Evolutionary conservation across 2,888 invertebrate genomes (phyloP).

Genomic region (Synanthedon formicaeformis): DNA sequence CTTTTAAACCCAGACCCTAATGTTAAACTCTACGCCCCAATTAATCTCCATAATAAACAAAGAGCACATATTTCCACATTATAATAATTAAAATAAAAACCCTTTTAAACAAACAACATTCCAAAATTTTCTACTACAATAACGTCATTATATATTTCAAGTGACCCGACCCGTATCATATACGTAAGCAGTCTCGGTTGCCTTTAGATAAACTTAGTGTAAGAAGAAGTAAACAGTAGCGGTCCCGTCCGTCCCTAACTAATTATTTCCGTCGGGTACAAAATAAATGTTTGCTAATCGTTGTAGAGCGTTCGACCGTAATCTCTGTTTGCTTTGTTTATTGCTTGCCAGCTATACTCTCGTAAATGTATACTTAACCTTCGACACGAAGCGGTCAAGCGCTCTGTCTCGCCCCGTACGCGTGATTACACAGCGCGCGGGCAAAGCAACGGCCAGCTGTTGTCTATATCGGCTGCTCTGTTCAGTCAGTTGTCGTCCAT

Average conservation of each 20-base stretch:
- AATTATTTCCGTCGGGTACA: constrained; percentile 32
- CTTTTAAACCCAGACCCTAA: too few species aligned
- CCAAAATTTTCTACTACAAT: too few species aligned
- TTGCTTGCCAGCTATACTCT: constrained; percentile 4
- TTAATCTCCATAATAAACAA: too few species aligned
- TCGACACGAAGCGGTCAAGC: constrained; percentile 43
- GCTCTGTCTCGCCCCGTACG: constrained; percentile 16
- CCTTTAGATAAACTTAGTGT: background rate
- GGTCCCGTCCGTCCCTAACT: constrained; percentile 19
- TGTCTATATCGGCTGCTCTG: constrained; percentile 11
- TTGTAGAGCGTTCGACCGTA: constrained; percentile 27
- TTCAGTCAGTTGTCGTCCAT: constrained; percentile 50
- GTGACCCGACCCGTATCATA: background rate
- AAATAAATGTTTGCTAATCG: constrained; percentile 38
- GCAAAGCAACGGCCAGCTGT: constrained; percentile 17
- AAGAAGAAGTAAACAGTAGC: constrained; percentile 16
- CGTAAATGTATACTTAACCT: constrained; percentile 32
- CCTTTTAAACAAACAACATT: too few species aligned
- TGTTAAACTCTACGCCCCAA: too few species aligned
- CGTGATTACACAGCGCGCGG: constrained; percentile 43
- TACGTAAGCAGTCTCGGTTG: background rate
- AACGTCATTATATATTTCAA: too few species aligned
- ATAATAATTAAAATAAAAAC: too few species aligned
- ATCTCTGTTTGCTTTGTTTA: constrained; percentile 32
- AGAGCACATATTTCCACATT: too few species aligned